Evolutionary conservation across 1,140 invertebrate genomes (phyloP).

Genomic region (Drosophila tani): DNA sequence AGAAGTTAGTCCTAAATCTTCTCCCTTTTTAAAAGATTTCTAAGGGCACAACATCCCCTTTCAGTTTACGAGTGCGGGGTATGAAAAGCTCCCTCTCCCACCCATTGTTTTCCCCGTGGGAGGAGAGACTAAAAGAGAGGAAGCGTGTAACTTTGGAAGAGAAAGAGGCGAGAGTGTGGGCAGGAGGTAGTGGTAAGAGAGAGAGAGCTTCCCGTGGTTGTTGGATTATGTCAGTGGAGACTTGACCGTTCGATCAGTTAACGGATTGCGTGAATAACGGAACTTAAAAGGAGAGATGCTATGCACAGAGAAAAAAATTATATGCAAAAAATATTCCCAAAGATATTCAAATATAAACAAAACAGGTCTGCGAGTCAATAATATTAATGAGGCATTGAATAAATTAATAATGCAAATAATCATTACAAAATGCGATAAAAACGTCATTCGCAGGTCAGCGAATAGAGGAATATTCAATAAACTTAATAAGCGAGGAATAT

Average conservation of each 20-base stretch:
- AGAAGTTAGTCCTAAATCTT: neutral
- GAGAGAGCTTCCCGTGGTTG: constrained; percentile 30
- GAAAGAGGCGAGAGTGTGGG: neutral
- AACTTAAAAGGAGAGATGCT: constrained; percentile 4
- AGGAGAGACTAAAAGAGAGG: constrained; percentile 14
- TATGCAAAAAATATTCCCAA: neutral
- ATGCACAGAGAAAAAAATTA: neutral
- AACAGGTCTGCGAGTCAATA: neutral
- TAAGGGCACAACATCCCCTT: neutral
- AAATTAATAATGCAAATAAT: neutral
- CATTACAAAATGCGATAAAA: no score
- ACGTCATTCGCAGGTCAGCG: neutral
- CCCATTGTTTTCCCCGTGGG: constrained; percentile 11
- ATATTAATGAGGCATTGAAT: neutral
- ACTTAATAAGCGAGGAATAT: no score
- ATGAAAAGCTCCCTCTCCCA: constrained; percentile 33
- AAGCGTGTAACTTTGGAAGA: neutral
- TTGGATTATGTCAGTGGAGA: constrained; percentile 26
- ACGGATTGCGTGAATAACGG: constrained; percentile 14
- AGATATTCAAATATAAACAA: neutral
- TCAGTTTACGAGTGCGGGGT: neutral
- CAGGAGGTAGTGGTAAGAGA: neutral
- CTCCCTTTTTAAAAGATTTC: neutral
- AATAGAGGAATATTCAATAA: constrained; percentile 8
- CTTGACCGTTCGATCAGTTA: constrained; percentile 26